These are phyloP conservation scores for Stenodema calcarata DNA, from an alignment of 2,888 invertebrate species.

Conservation along the genomic window DNA sequence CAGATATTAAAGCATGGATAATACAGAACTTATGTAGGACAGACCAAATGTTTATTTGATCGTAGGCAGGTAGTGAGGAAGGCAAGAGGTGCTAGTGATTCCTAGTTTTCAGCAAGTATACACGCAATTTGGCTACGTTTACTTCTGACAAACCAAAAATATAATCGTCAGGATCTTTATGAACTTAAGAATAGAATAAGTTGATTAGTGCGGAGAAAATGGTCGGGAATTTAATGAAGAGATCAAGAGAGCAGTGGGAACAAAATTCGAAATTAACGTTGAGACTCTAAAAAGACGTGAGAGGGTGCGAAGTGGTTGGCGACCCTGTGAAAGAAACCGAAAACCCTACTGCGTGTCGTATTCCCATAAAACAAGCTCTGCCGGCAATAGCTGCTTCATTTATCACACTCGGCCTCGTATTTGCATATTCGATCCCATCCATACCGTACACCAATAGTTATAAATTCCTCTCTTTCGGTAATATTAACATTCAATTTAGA, in stretches of 20 bases:
- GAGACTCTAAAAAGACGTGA: not conserved
- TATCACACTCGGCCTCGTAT: slow-evolving; percentile 26
- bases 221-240: not conserved
- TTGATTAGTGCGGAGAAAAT: too few species aligned
- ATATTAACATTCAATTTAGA: slow-evolving; percentile 22
- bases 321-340: not conserved
- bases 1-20: too few species aligned
- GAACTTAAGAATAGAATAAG: too few species aligned
- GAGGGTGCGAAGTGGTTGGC: not conserved
- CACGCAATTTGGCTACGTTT: too few species aligned
- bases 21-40: too few species aligned
- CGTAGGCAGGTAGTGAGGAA: too few species aligned
- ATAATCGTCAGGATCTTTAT: too few species aligned
- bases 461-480: slow-evolving; percentile 10
- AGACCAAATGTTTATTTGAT: too few species aligned
- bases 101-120: too few species aligned
- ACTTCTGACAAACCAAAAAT: too few species aligned
- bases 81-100: too few species aligned
- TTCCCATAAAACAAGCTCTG: not conserved
- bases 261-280: not conserved
- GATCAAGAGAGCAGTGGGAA: not conserved
- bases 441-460: slow-evolving; percentile 13
- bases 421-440: slow-evolving; percentile 33
- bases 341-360: slow-evolving; percentile 26
- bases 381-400: slow-evolving; percentile 17